Evolutionary conservation across 2,797 vertebrate species (phyloP).

Genomic region (Sebastes diaconus): DNA sequence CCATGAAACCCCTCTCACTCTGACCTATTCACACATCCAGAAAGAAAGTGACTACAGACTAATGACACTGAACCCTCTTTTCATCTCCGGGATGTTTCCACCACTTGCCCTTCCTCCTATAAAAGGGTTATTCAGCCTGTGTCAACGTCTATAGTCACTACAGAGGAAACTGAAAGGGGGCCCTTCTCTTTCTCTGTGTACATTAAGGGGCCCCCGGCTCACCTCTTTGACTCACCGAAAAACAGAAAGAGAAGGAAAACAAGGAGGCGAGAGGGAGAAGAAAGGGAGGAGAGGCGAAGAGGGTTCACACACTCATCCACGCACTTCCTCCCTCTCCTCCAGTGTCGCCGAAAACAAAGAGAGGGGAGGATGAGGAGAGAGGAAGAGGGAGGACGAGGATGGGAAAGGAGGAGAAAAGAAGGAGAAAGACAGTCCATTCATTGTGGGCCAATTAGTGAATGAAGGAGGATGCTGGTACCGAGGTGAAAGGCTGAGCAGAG

Average conservation of each 20-base stretch:
- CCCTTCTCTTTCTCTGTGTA: constrained; percentile 59
- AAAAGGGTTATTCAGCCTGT: constrained; percentile 55
- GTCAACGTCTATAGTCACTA: constrained; percentile 44
- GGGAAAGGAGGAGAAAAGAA: constrained; percentile 35
- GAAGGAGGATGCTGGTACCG: constrained; percentile 60
- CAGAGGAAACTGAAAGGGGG: constrained; percentile 48
- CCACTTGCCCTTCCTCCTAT: constrained; percentile 39
- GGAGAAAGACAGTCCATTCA: constrained; percentile 68
- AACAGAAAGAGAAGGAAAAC: constrained; percentile 40
- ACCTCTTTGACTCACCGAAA: constrained; percentile 56
- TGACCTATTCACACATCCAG: constrained; percentile 31
- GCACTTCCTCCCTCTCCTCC: constrained; percentile 62
- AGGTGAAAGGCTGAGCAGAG: constrained; percentile 61
- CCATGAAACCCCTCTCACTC: not conserved
- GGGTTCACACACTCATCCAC: constrained; percentile 61
- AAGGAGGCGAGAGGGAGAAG: constrained; percentile 43
- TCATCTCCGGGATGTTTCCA: constrained; percentile 52
- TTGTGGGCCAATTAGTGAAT: constrained; percentile 69
- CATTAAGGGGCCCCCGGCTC: constrained; percentile 58
- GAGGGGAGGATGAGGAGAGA: constrained; percentile 31
- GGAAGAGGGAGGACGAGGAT: constrained; percentile 35
- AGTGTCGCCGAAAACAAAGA: constrained; percentile 48
- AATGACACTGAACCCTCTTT: constrained; percentile 44
- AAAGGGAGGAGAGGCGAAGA: constrained; percentile 35
- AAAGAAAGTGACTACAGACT: constrained; percentile 36